Evolutionary conservation across 2,113 vertebrate genomes (phyloP).

Genomic region (Paedocypris sp.): DNA sequence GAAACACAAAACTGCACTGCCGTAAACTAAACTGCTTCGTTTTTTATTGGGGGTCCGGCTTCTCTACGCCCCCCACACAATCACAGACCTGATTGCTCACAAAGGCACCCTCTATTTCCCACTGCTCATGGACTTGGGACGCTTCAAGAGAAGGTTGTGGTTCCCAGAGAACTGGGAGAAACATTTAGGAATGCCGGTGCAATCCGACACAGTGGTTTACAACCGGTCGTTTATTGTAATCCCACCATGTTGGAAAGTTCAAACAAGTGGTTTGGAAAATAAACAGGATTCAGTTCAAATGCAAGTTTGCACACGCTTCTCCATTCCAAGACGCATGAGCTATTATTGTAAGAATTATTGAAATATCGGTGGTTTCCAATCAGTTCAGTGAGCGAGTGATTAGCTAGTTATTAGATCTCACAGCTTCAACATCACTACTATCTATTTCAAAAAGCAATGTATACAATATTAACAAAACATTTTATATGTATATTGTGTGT

Average conservation of each 20-base stretch:
- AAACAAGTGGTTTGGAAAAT: neutral
- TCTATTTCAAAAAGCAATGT: no score
- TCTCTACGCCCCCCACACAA: constrained; percentile 20
- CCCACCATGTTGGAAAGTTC: neutral
- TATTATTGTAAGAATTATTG: neutral
- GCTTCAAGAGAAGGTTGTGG: constrained; percentile 12
- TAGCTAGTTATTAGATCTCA: no score
- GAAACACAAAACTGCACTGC: constrained; percentile 62
- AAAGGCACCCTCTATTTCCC: constrained; percentile 13
- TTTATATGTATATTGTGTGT: no score
- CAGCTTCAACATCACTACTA: no score
- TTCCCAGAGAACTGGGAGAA: neutral
- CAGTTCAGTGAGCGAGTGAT: neutral
- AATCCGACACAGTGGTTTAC: neutral
- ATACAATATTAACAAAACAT: no score
- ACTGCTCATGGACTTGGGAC: constrained; percentile 24
- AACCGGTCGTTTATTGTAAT: neutral
- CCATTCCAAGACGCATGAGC: neutral
- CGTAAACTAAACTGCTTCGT: constrained; percentile 49
- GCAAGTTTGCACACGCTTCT: neutral
- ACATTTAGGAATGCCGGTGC: neutral
- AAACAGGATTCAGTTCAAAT: neutral
- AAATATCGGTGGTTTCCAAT: neutral
- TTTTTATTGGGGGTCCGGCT: constrained; percentile 40
- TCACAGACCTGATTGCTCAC: constrained; percentile 11